Percentiles rank a stretch among this genome's conserved stretches.
These are phyloP conservation scores for Phenganax marumi DNA, from an alignment of 92 coral and sea anemone species.

Conservation along the genomic window DNA sequence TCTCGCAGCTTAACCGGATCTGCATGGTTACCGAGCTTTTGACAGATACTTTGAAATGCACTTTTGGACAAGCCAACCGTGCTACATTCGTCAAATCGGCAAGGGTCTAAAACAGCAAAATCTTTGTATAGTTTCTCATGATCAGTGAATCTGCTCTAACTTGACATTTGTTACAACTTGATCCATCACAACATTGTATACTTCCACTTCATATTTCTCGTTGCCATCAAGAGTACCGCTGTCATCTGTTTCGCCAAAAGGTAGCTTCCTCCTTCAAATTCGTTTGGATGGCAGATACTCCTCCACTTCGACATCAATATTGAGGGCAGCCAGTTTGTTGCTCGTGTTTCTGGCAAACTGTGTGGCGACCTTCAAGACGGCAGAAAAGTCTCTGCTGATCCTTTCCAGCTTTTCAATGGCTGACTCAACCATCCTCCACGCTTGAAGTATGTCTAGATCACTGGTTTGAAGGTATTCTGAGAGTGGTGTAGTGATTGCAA, in stretches of 20 bases:
- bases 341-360: constrained; percentile 15
- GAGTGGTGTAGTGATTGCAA: constrained; percentile 16
- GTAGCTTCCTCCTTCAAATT: constrained; percentile 9
- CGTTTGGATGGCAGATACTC: constrained; percentile 13
- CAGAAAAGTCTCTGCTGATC: constrained; percentile 21
- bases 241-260: constrained; percentile 24
- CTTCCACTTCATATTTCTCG: constrained; percentile 13
- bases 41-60: constrained; percentile 14
- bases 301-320: constrained; percentile 11
- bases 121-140: constrained; percentile 14
- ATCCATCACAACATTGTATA: constrained; percentile 8
- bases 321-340: constrained; percentile 19
- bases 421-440: constrained; percentile 14
- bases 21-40: constrained; percentile 11
- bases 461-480: constrained; percentile 22
- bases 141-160: not conserved
- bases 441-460: constrained; percentile 21
- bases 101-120: constrained; percentile 19
- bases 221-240: constrained; percentile 6
- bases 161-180: constrained; percentile 23
- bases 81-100: constrained; percentile 20
- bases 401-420: constrained; percentile 17
- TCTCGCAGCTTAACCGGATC: constrained; percentile 2
- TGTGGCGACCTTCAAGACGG: constrained; percentile 18
- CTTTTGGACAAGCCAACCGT: constrained; percentile 2